Evolutionary conservation across 2,113 vertebrate species (phyloP).

Genomic region (Paralichthys olivaceus): DNA sequence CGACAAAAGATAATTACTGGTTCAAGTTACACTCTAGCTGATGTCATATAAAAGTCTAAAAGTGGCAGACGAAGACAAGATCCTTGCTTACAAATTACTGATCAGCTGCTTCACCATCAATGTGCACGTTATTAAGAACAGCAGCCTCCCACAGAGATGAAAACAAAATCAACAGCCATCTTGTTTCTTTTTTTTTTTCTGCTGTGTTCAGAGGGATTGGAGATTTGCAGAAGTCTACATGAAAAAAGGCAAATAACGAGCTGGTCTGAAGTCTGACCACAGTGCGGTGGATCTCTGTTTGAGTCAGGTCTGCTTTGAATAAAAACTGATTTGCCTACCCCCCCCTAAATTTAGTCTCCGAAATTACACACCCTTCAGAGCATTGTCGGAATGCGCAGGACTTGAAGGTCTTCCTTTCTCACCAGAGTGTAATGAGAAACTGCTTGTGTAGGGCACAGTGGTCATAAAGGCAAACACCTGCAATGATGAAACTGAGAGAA

Average conservation of each 20-base stretch:
- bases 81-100: slow-evolving; percentile 37
- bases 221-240: slow-evolving; percentile 83
- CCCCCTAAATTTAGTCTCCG: slow-evolving; percentile 78
- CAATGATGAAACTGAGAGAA: slow-evolving; percentile 73
- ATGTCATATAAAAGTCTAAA: slow-evolving; percentile 9
- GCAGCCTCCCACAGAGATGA: slow-evolving; percentile 59
- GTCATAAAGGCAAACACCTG: slow-evolving; percentile 84
- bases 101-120: slow-evolving; percentile 50
- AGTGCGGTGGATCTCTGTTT: slow-evolving; percentile 83
- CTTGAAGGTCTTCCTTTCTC: slow-evolving; percentile 74
- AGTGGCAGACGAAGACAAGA: slow-evolving; percentile 3
- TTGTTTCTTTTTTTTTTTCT: slow-evolving; percentile 61
- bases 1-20: slow-evolving; percentile 9
- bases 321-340: slow-evolving; percentile 81
- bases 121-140: slow-evolving; percentile 46
- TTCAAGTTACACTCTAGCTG: slow-evolving; percentile 1
- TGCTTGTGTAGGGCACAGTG: slow-evolving; percentile 68
- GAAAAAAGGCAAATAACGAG: slow-evolving; percentile 81
- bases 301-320: slow-evolving; percentile 85
- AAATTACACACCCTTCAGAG: slow-evolving; percentile 82
- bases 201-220: slow-evolving; percentile 66
- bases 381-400: slow-evolving; percentile 74
- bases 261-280: slow-evolving; percentile 83
- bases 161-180: slow-evolving; percentile 64
- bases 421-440: slow-evolving; percentile 80